Conservation (phyloP, 2,797 vertebrate species). For the Falco naumanni region DNA sequence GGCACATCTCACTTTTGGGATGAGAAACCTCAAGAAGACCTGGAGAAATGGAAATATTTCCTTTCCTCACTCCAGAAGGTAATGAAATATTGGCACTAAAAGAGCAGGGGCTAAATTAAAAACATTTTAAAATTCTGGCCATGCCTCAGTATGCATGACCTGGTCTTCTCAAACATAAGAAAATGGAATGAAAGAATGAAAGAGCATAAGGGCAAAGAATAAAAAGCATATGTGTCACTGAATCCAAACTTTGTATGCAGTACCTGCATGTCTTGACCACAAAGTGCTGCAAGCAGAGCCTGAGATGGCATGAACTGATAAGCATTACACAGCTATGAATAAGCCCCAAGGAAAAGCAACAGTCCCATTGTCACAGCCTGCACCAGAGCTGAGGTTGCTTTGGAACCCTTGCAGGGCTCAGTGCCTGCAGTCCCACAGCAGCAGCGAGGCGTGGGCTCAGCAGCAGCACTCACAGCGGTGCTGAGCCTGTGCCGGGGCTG, state of each 20-base stretch:
- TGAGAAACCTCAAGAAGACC: neutral
- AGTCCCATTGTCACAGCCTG: neutral
- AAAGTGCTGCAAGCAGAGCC: neutral
- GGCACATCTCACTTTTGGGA: neutral
- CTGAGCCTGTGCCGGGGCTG: neutral
- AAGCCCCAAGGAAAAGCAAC: neutral
- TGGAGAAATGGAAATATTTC: neutral
- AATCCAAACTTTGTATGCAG: neutral
- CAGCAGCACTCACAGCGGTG: neutral
- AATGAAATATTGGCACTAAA: neutral
- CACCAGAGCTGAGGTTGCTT: neutral
- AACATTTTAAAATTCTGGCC: neutral
- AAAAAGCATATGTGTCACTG: accelerated
- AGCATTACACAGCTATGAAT: neutral
- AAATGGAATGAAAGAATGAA: neutral
- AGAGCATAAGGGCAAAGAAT: neutral
- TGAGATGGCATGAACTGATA: neutral
- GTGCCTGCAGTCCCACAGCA: neutral
- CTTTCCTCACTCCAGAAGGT: neutral
- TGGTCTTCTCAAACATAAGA: neutral
- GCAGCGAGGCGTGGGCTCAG: accelerated
- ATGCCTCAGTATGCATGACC: accelerated
- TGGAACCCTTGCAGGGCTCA: neutral
- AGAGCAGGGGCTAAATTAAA: neutral
- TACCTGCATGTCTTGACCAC: neutral